phyloP scores from a whole-genome alignment of 2,888 invertebrate genomes.

The Acanthopleura granulata region DNA sequence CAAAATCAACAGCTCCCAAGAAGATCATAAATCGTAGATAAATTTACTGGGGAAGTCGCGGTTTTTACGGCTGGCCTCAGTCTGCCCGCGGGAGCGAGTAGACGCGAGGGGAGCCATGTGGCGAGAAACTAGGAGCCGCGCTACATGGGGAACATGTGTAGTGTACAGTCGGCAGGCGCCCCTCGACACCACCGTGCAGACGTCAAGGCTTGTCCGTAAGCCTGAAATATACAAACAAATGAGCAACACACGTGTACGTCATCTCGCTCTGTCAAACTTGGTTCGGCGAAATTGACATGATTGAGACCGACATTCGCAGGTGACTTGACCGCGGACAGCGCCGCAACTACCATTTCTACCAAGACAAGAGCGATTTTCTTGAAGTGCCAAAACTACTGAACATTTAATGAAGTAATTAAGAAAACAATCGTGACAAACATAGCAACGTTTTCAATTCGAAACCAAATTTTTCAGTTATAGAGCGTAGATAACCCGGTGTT shows the following conservation, averaged over 20 bases:
- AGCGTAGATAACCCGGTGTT: too few relatives aligned
- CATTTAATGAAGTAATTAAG: too few relatives aligned
- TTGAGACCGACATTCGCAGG: background rate
- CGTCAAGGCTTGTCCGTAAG: background rate
- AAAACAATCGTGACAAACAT: too few relatives aligned
- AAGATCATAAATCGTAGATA: background rate
- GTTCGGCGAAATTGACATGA: background rate
- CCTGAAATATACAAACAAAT: conserved; percentile 4
- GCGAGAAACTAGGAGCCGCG: too few relatives aligned
- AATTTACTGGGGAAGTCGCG: background rate
- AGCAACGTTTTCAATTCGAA: too few relatives aligned
- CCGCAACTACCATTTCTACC: too few relatives aligned
- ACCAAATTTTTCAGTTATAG: too few relatives aligned
- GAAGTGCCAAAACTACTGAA: too few relatives aligned
- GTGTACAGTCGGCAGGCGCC: conserved; percentile 10
- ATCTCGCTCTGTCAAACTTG: background rate
- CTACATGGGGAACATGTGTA: background rate
- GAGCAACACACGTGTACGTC: conserved; percentile 7
- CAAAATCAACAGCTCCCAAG: background rate
- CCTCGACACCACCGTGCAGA: background rate
- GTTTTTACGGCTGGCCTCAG: background rate
- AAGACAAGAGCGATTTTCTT: too few relatives aligned
- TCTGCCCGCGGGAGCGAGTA: background rate
- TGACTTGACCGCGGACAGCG: background rate
- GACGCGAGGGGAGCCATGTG: too few relatives aligned